Evolutionary conservation across 2,113 vertebrate genomes (phyloP), one percentile per base, ranked within the genome.

Genomic region (Passer montanus): DNA sequence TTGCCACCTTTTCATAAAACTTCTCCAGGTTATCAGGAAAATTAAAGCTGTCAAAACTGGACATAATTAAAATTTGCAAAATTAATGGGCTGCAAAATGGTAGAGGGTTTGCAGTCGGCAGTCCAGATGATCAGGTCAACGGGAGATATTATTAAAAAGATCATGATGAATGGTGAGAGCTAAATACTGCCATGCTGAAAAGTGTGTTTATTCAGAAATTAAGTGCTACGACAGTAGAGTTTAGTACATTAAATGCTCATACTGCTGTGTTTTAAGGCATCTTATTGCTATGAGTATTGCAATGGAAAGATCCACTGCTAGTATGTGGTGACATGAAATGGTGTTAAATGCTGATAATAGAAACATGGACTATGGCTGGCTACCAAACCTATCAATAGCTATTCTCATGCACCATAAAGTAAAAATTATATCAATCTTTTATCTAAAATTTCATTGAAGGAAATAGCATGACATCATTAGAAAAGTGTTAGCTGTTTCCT

Each of bases 41-140:
- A 98, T 98, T 96, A 98, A 98, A 98, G 78, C 96, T 98, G 98
- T 98, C 98, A 98, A 98, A 98, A 98, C 95, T 62, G 46, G 90
- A 97, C 96, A 98, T 97, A 98, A 97, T 97, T 98, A 98, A 98
- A 98, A 98, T 97, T 97, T 98, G 94, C 98, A 98, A 98, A 98
- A 98, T 98, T 98, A 98, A 98, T 98, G 97, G 98, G 94, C 97
- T 98, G 97, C 97, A 98, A 98, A 98, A 98, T 89, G 87, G 92
- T 97, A 97, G 97, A 98, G 58, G 70, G 85, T 82, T 97, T 97
- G 93, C 97, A 98, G 97, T 98, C 98, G 98, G 95, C 97, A 97
- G 80, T 97, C 93, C 97, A 98, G 97, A 98, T 98, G 98, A 99
- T 95, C 97, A 91, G 98, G 98, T 98, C 98, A 98, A 98, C 97